phyloP scores from a whole-genome alignment of 1,140 invertebrate species.

The Ceratina australensis region DNA sequence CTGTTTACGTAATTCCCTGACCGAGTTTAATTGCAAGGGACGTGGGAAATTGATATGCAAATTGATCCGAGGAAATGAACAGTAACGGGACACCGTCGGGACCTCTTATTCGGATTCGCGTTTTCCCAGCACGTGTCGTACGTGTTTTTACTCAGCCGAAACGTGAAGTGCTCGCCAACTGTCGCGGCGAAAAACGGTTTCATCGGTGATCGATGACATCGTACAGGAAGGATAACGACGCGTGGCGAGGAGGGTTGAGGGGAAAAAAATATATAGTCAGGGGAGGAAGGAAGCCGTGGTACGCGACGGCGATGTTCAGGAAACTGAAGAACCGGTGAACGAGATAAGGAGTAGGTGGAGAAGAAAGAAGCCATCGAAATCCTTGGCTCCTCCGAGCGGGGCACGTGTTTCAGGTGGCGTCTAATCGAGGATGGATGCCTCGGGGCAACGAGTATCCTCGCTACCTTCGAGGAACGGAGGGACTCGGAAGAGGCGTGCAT shows the following conservation, averaged over 20 bases:
- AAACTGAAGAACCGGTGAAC: background rate
- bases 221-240: constrained; percentile 45
- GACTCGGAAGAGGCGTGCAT: constrained; percentile 59
- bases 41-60: too few relatives aligned
- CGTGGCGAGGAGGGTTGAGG: constrained; percentile 1
- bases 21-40: too few relatives aligned
- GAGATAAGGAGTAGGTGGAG: constrained; percentile 9
- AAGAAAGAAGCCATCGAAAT: constrained; percentile 51
- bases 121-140: constrained; percentile 31
- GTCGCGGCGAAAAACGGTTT: constrained; percentile 52
- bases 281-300: too few relatives aligned
- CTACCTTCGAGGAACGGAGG: constrained; percentile 35
- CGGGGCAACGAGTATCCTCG: constrained; percentile 46
- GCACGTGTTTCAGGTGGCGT: constrained; percentile 67
- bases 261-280: background rate
- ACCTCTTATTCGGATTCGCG: constrained; percentile 11
- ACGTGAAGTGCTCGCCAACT: constrained; percentile 58
- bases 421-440: constrained; percentile 62
- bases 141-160: background rate
- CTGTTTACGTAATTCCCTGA: too few relatives aligned
- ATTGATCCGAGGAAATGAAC: background rate
- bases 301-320: too few relatives aligned
- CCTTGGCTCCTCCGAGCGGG: constrained; percentile 53
- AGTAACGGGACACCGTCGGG: constrained; percentile 14
- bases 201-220: constrained; percentile 47